Evolutionary conservation across 2,888 invertebrate genomes (phyloP).

Genomic region (Brachynemurus nebulosus): DNA sequence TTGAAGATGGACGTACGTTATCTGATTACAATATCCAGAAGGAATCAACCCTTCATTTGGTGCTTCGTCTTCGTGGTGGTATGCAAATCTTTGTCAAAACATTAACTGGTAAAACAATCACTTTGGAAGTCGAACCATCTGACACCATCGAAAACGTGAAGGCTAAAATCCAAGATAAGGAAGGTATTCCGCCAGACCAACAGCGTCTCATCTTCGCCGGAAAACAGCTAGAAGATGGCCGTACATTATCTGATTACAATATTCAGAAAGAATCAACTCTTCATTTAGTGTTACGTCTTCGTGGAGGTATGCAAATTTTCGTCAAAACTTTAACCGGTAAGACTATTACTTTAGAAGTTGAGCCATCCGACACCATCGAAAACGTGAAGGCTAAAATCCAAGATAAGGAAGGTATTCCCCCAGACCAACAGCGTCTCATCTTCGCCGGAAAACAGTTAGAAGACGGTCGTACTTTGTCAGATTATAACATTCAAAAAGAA

Average conservation of each 20-base stretch:
- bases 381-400: slow-evolving; percentile 48
- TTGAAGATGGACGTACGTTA: slow-evolving; percentile 51
- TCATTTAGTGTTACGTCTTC: slow-evolving; percentile 74
- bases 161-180: slow-evolving; percentile 81
- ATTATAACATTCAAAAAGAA: slow-evolving; percentile 53
- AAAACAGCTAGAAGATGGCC: slow-evolving; percentile 83
- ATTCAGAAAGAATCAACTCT: slow-evolving; percentile 87
- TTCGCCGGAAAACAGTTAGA: slow-evolving; percentile 57
- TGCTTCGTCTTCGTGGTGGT: slow-evolving; percentile 47
- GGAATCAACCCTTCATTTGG: slow-evolving; percentile 43
- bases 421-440: slow-evolving; percentile 46
- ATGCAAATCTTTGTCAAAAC: slow-evolving; percentile 51
- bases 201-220: slow-evolving; percentile 83
- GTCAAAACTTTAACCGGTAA: slow-evolving; percentile 38
- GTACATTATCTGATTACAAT: slow-evolving; percentile 66
- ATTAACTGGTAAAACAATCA: slow-evolving; percentile 44
- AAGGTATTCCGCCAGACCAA: slow-evolving; percentile 81
- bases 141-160: slow-evolving; percentile 93
- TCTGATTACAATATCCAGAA: slow-evolving; percentile 53
- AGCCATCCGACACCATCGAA: slow-evolving; percentile 49
- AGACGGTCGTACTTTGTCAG: slow-evolving; percentile 50
- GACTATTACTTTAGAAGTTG: slow-evolving; percentile 41
- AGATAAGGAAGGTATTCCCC: slow-evolving; percentile 40
- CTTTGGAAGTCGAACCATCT: slow-evolving; percentile 50
- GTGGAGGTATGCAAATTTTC: slow-evolving; percentile 49